Evolutionary conservation across 2,888 invertebrate genomes (phyloP), one percentile per base, ranked within the genome.

Genomic region (Harpalus rubripes): DNA sequence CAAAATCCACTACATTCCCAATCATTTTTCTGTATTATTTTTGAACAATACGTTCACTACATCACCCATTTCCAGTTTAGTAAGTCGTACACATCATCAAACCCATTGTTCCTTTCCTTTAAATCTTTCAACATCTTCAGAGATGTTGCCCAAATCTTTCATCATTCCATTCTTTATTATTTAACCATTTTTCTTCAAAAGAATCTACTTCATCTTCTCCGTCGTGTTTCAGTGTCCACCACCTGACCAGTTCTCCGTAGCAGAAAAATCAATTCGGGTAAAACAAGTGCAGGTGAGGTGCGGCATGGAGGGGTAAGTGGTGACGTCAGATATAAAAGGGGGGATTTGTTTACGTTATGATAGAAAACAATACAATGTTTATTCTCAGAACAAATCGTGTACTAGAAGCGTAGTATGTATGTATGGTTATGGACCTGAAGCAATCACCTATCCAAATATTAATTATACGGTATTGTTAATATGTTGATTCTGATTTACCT

Each of bases 201-300:
- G 12, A 52, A 52, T 52, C 10, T 12, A 5, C 44, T 52, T 12
- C 44, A 52, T 52, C 44, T 52, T 52, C 15, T 59, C 15, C n/a
- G 59, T 15, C 32, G 68, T 39, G 68, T 32, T 22, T 59, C 22
- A 52, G 26, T 65, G 81, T 81, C 41, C 63, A 26, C n/a, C 74
- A 82, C 82, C 72, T 82, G 82, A 72, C 58, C 82, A 72, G 79
- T 52, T 52, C 44, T 4, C 44, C 44, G 44, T 52, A 52, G 7
- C 10, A 52, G 82, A 59, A 82, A 82, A 82, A 82, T 82, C 82
- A 82, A 82, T 82, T 82, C 82, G 58, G 82, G 39, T 82, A 82
- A 82, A 82, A 82, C 74, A 74, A 68, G 81, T 56, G 74, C 74
- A 74, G 82, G 82, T 82, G 82, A 82, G 72, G 41, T 12, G 26